These are phyloP conservation scores for Polyergus mexicanus DNA, from an alignment of 1,140 invertebrate species.

Conservation along the genomic window DNA sequence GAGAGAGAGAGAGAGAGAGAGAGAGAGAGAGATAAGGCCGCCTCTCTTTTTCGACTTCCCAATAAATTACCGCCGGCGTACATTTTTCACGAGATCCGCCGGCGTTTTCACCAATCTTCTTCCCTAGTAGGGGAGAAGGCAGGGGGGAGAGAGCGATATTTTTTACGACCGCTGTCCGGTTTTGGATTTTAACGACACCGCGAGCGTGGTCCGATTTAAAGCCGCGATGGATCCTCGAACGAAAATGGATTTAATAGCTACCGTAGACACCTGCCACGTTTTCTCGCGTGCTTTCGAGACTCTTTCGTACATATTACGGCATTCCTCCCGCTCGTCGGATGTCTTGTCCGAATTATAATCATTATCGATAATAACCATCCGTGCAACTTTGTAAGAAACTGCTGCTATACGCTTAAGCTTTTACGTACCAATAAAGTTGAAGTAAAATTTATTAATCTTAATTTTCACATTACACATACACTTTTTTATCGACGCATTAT, in stretches of 20 bases:
- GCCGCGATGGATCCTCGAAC: not conserved
- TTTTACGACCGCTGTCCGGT: constrained; percentile 42
- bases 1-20: too few relatives aligned
- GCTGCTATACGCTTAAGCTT: not conserved
- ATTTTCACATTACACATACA: too few relatives aligned
- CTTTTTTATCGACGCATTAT: too few relatives aligned
- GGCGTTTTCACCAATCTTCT: constrained; percentile 46
- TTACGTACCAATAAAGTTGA: constrained; percentile 18
- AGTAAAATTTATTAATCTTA: constrained; percentile 33
- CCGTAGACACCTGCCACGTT: not conserved
- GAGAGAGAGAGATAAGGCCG: constrained; percentile 33
- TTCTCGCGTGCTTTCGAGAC: not conserved
- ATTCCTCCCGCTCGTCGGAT: not conserved
- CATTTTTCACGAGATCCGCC: constrained; percentile 48
- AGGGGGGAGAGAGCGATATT: constrained; percentile 6
- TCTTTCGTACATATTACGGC: constrained; percentile 14
- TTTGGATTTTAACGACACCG: constrained; percentile 29
- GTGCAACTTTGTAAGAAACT: constrained; percentile 12
- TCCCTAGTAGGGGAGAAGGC: not conserved
- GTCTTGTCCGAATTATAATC: not conserved
- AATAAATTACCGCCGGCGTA: constrained; percentile 65
- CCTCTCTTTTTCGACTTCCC: constrained; percentile 62
- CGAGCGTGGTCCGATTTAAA: constrained; percentile 9
- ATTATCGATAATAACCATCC: not conserved
- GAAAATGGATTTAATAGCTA: constrained; percentile 24